Conservation (phyloP, 2,113 vertebrate genomes). For the Acanthochromis polyacanthus region DNA sequence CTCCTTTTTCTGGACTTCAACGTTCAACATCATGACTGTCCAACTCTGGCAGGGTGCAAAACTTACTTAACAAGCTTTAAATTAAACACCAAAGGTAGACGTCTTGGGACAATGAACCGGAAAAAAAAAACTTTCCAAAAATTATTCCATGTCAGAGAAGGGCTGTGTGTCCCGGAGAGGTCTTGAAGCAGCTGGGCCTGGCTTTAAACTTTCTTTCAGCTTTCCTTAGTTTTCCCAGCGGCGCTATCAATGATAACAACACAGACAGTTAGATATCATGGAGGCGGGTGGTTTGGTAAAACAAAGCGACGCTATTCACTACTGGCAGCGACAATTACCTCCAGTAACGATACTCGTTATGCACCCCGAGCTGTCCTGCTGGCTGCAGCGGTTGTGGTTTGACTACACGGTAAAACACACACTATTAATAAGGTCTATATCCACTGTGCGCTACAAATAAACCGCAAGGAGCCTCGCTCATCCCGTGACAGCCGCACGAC, state of each 20-base stretch:
- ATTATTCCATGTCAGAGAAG: slow-evolving; percentile 64
- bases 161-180: slow-evolving; percentile 4
- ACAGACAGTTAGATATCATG: not conserved
- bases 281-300: slow-evolving; percentile 9
- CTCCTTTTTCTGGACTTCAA: too few relatives aligned
- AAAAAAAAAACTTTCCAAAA: too few relatives aligned
- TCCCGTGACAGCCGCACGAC: not conserved
- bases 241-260: slow-evolving; percentile 39
- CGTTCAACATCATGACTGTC: slow-evolving; percentile 27
- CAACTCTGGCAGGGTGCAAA: slow-evolving; percentile 19
- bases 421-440: slow-evolving; percentile 20
- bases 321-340: slow-evolving; percentile 1
- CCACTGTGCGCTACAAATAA: not conserved
- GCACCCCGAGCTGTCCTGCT: slow-evolving; percentile 50
- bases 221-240: slow-evolving; percentile 27
- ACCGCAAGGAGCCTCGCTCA: not conserved
- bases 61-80: slow-evolving; percentile 6
- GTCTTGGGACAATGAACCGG: not conserved
- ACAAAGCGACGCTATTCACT: not conserved
- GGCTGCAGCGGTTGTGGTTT: slow-evolving; percentile 3
- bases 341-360: slow-evolving; percentile 4
- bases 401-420: slow-evolving; percentile 22
- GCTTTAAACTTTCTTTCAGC: slow-evolving; percentile 17
- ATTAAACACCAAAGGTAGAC: too few relatives aligned
- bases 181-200: slow-evolving; percentile 32